Percentiles rank a stretch among this genome's conserved stretches.
Conservation (phyloP, 2,113 vertebrate species). For the Guaruba guarouba region DNA sequence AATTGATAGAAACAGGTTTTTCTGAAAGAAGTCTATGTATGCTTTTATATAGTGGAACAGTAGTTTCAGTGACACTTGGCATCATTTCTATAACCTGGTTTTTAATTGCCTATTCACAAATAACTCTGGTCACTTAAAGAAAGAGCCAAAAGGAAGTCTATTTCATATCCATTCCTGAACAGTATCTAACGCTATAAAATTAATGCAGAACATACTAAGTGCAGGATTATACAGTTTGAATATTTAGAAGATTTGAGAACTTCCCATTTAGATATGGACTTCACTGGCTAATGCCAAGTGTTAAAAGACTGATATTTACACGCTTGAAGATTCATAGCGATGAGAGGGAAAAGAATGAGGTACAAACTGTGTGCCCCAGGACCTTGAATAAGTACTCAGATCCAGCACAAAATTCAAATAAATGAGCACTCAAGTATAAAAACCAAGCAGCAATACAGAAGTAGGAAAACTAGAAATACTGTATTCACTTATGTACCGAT, state of each 20-base stretch:
- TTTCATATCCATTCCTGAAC: background rate
- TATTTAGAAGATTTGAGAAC: background rate
- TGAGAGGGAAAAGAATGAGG: background rate
- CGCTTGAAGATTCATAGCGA: background rate
- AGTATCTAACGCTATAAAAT: background rate
- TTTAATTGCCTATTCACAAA: background rate
- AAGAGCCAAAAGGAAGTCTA: background rate
- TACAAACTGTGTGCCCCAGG: background rate
- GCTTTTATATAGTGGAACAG: background rate
- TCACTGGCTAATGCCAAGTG: accelerated
- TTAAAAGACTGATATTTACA: background rate
- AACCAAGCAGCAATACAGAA: background rate
- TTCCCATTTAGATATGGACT: background rate
- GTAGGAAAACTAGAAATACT: background rate
- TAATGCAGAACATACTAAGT: background rate
- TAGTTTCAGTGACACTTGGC: background rate
- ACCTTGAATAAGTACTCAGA: background rate
- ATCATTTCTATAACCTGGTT: background rate
- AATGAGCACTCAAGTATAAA: background rate
- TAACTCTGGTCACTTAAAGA: background rate
- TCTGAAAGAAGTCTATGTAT: background rate
- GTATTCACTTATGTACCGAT: accelerated
- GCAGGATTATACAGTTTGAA: background rate
- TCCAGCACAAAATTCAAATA: background rate
- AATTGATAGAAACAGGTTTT: background rate